A percentile compares a stretch with the other conserved stretches of the same genome.
phyloP scores from a whole-genome alignment of 2,113 vertebrate genomes.

The Apaloderma vittatum region DNA sequence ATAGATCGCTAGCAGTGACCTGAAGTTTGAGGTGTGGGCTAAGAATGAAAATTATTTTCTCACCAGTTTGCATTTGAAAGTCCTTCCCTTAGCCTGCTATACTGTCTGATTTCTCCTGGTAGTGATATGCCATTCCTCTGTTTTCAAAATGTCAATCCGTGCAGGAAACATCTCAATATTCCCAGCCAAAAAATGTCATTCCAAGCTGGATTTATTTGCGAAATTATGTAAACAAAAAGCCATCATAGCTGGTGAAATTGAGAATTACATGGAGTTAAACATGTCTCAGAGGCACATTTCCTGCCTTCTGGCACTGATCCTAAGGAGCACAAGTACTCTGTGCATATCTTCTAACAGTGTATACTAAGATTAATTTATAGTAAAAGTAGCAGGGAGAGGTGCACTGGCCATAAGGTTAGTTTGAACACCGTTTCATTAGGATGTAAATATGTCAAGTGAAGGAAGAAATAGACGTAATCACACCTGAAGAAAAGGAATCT shows the following conservation, averaged over 20 bases:
- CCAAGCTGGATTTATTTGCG: neutral
- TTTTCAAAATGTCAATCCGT: conserved; percentile 16
- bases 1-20: neutral
- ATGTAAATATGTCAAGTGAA: neutral
- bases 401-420: conserved; percentile 21
- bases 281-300: neutral
- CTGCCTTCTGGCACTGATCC: conserved; percentile 18
- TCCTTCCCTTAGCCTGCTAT: neutral
- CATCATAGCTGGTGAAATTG: neutral
- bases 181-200: conserved; percentile 22
- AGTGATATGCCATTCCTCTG: neutral
- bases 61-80: neutral
- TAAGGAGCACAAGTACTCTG: neutral
- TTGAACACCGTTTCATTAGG: neutral
- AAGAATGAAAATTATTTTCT: neutral
- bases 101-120: neutral
- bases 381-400: neutral
- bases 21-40: neutral
- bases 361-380: neutral
- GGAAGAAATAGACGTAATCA: neutral
- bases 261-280: conserved; percentile 4
- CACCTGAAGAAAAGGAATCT: neutral
- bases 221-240: conserved; percentile 45
- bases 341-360: neutral
- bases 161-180: conserved; percentile 32